Evolutionary conservation across 2,797 vertebrate genomes (phyloP), one percentile per base, ranked within the genome.

Genomic region (Falco biarmicus): DNA sequence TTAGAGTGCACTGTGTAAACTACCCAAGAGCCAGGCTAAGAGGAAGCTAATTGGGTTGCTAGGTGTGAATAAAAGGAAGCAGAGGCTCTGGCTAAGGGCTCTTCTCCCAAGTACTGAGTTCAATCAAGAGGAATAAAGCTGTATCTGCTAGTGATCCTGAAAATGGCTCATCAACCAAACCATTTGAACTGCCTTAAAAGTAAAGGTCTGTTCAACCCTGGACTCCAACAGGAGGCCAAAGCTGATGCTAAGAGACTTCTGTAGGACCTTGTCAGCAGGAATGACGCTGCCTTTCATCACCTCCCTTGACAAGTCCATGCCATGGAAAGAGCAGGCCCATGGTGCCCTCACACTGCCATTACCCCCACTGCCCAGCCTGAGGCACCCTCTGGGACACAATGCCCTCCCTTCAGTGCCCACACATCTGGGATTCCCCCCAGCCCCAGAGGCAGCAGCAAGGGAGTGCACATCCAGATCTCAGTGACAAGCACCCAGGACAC

Each of bases 51-150:
- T 60, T 94, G 50, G 43, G 25, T 87, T 86, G 57, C 60, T 75
- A 91, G 82, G 79, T 87, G 90, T 86, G 77, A 97, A 92, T 75
- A 84, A 93, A 94, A 94, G 48, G 84, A 92, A 91, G 47, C 48
- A 82, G 48, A 94, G n/a, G 48, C 64, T 73, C 21, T 16, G 11
- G 57, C 37, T 89, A 89, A 89, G 91, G 87, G 43, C 45, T 93
- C 47, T 95, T 37, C 50, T 90, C 73, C 31, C 41, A 57, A 94
- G 91, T 71, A 64, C 45, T 60, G 17, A 75, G 51, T n/a, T 93
- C 71, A 66, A n/a, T 91, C 63, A 60, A 83, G 9, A 83, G 61
- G 45, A 95, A 91, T 66, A 83, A 90, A 87, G 32, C 63, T 73
- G 24, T 34, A 77, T 43, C 77, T 5, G 2, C 47, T 37, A 86